phyloP scores from a whole-genome alignment of 2,113 vertebrate genomes.

The Pyxicephalus adspersus region DNA sequence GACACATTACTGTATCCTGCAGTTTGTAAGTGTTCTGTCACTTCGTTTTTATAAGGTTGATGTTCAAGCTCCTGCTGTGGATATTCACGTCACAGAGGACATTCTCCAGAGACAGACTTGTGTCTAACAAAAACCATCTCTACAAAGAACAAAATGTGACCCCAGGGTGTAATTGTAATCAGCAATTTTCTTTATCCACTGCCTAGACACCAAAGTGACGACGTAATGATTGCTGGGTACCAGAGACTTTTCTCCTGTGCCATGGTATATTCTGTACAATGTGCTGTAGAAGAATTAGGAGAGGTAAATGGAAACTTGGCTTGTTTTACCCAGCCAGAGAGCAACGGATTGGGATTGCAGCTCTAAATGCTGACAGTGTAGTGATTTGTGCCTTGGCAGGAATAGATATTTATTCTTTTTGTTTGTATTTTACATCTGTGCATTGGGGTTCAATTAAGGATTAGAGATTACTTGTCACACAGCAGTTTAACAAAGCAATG shows the following conservation, averaged over 20 bases:
- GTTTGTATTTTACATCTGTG: constrained; percentile 5
- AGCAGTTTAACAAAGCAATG: background rate
- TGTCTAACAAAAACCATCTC: constrained; percentile 2
- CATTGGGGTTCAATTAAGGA: background rate
- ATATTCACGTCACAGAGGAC: background rate
- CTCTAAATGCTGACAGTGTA: constrained; percentile 21
- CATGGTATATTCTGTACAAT: background rate
- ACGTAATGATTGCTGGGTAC: background rate
- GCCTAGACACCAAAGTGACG: background rate
- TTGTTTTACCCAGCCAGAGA: background rate
- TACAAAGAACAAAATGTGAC: constrained; percentile 15
- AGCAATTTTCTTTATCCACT: background rate
- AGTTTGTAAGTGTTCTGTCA: constrained; percentile 27
- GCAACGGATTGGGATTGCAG: background rate
- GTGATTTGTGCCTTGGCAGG: constrained; percentile 8
- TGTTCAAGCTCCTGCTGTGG: constrained; percentile 20
- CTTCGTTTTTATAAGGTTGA: constrained; percentile 19
- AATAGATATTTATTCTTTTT: background rate
- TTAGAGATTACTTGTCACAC: constrained; percentile 1
- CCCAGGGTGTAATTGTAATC: background rate
- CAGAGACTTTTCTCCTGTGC: background rate
- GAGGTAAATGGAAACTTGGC: background rate
- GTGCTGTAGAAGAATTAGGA: background rate
- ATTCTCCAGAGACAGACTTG: constrained; percentile 25
- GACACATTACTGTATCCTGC: constrained; percentile 13